Evolutionary conservation across 2,797 vertebrate species (phyloP), one percentile per base, ranked within the genome.

Genomic region (Mus caroli): DNA sequence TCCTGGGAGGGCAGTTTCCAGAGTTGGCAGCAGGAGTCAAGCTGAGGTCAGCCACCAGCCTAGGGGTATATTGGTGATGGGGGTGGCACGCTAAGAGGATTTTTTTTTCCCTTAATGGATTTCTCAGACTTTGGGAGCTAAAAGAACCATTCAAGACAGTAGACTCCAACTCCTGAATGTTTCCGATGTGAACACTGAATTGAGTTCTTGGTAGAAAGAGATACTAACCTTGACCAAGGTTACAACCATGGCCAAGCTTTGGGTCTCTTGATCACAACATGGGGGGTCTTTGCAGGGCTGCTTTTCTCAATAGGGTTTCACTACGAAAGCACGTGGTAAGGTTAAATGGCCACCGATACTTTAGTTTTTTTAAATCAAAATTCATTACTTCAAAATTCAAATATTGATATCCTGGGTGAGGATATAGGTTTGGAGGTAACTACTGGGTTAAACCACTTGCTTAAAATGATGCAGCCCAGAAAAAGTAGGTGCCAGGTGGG

Each of bases 1-100:
- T 94, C 85, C 86, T 43, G 69, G 92, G 95, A 97, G 2, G 83
- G 92, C 17, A 64, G 60, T 77, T 93, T 94, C 79, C 60, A 93
- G 87, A 92, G 88, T 24, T 46, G 77, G 88, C 67, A 86, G 85
- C 54, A 89, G 43, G 62, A 92, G 94, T 94, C 85, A 95, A 56
- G 86, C 78, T 89, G 75, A 92, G 93, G 95, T 92, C 75, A 95
- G 90, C 67, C 62, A 92, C 67, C 28, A 76, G 85, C 60, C 46
- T 8, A 40, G 26, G 40, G 84, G 43, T 56, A 34, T 52, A 43
- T 0, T 76, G 31, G 40, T n/a, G 37, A 93, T 71, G 37, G 56
- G 40, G n/a, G 60, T 17, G 56, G 58, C 62, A 79, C 31, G 73
- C 60, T 60, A 50, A 76, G 71, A 90, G 26, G 19, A 26, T 85